phyloP scores from a whole-genome alignment of 2,113 vertebrate species.

The Tupaia tana region DNA sequence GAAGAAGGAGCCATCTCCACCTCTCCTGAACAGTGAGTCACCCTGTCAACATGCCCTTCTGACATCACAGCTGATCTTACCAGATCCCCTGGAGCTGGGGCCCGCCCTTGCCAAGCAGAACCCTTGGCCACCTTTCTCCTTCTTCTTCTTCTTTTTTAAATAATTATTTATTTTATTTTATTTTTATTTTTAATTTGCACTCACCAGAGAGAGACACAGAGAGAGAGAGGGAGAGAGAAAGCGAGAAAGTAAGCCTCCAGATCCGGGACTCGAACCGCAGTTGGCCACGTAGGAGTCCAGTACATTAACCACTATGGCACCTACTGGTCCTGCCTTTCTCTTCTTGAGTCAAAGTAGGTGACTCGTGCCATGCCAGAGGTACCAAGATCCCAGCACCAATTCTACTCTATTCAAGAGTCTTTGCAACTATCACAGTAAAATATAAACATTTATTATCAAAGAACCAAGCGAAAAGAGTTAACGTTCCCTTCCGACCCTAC shows the following conservation, averaged over 20 bases:
- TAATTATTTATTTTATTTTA: too few relatives aligned
- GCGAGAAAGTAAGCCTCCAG: too few relatives aligned
- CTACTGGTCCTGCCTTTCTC: background rate
- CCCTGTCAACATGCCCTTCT: conserved; percentile 37
- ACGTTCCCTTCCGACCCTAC: background rate
- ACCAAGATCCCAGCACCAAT: background rate
- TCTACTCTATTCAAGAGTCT: background rate
- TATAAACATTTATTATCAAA: background rate
- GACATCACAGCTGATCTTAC: conserved; percentile 61
- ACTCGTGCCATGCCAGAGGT: background rate
- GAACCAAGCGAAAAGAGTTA: background rate
- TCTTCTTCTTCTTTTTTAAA: too few relatives aligned
- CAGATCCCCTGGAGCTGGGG: conserved; percentile 32
- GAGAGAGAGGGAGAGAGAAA: too few relatives aligned
- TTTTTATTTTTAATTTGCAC: too few relatives aligned
- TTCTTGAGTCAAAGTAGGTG: background rate
- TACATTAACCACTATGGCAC: too few relatives aligned
- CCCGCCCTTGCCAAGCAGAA: conserved; percentile 7
- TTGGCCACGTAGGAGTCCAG: too few relatives aligned
- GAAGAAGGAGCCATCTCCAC: background rate
- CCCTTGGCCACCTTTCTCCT: background rate
- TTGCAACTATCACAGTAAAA: background rate
- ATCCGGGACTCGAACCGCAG: too few relatives aligned
- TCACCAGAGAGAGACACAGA: too few relatives aligned
- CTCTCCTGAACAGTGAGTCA: conserved; percentile 62